Conservation (phyloP, 2,888 invertebrate genomes). For the Conops quadrifasciatus region DNA sequence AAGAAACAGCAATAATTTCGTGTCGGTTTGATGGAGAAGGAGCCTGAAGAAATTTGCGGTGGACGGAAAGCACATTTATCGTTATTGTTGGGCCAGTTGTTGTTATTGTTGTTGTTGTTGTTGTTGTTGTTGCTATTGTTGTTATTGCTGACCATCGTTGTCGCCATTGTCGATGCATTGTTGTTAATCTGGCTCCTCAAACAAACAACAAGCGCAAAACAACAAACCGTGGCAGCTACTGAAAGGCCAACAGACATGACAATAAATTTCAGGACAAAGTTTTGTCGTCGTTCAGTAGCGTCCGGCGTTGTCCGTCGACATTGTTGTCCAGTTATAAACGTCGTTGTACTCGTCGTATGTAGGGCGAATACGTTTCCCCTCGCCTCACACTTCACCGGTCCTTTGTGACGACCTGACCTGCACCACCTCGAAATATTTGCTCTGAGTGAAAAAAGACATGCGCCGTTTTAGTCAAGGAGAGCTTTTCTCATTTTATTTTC, state of each 20-base stretch:
- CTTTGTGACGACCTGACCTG: neutral
- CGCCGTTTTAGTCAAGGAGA: neutral
- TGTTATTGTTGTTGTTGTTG: constrained; percentile 6
- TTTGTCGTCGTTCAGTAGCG: constrained; percentile 8
- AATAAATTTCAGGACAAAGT: constrained; percentile 26
- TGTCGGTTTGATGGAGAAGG: neutral
- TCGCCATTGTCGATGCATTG: constrained; percentile 14
- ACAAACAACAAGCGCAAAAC: constrained; percentile 41
- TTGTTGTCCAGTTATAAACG: neutral
- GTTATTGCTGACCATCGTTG: neutral
- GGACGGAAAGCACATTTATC: neutral
- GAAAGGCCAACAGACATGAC: constrained; percentile 24
- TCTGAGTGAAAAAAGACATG: neutral
- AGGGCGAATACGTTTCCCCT: constrained; percentile 26
- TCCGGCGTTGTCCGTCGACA: too few species aligned
- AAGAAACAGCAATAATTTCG: constrained; percentile 13
- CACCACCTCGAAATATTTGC: neutral
- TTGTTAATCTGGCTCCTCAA: neutral
- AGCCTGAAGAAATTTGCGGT: neutral
- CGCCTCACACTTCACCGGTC: neutral
- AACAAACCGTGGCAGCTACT: constrained; percentile 21
- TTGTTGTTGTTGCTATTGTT: neutral
- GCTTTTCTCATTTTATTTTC: neutral
- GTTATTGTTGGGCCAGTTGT: neutral
- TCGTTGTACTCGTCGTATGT: constrained; percentile 10